Evolutionary conservation across 2,888 invertebrate genomes (phyloP).

Genomic region (Chironomus tentans): DNA sequence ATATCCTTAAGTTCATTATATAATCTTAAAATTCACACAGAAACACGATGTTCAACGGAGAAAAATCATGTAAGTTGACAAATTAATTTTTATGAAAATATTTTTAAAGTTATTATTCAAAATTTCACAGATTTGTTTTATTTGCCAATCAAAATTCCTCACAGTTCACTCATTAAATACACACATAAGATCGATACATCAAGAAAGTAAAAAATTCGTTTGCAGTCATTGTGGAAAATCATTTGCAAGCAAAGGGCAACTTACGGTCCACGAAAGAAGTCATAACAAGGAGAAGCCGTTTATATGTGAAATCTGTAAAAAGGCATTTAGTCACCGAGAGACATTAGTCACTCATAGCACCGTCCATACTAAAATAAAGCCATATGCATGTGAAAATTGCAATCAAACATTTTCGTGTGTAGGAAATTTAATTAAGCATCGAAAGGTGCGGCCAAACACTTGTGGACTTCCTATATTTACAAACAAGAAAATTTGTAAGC

Average conservation of each 20-base stretch:
- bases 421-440: constrained; percentile 45
- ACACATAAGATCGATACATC: constrained; percentile 35
- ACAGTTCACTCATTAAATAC: constrained; percentile 35
- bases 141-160: constrained; percentile 34
- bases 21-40: constrained; percentile 32
- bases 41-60: constrained; percentile 32
- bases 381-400: constrained; percentile 43
- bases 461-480: constrained; percentile 39
- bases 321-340: constrained; percentile 42
- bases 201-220: constrained; percentile 35
- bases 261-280: constrained; percentile 36
- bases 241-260: constrained; percentile 35
- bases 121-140: neutral
- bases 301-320: neutral
- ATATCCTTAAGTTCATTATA: constrained; percentile 34
- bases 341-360: constrained; percentile 44
- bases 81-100: neutral
- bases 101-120: no score
- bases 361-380: constrained; percentile 42
- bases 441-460: constrained; percentile 40
- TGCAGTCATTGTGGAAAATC: constrained; percentile 37
- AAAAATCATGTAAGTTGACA: neutral
- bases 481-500: constrained; percentile 26
- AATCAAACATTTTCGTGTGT: constrained; percentile 44
- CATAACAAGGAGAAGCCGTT: constrained; percentile 34